These are phyloP conservation scores for Bovichtus diacanthus DNA, from an alignment of 2,797 vertebrate genomes.

Conservation along the genomic window DNA sequence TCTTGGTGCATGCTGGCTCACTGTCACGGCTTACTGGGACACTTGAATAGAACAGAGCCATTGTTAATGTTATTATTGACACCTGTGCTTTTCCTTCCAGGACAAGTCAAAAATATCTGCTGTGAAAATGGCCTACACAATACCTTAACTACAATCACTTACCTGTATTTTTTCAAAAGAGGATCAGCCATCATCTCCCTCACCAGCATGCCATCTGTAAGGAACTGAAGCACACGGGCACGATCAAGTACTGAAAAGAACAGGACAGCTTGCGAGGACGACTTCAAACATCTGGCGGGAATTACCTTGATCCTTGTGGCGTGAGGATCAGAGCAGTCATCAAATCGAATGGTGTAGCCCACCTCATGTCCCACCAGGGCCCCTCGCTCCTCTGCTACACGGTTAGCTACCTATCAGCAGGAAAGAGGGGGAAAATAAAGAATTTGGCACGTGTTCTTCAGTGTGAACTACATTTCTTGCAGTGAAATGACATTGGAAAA, in stretches of 20 bases:
- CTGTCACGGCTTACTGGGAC: background rate
- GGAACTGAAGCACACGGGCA: conserved; percentile 86
- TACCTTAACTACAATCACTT: conserved; percentile 21
- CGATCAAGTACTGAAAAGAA: background rate
- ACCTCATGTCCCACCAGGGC: conserved; percentile 96
- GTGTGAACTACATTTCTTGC: background rate
- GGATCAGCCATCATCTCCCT: conserved; percentile 99
- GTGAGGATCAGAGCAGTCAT: conserved; percentile 94
- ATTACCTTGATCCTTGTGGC: conserved; percentile 96
- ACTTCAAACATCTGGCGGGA: background rate
- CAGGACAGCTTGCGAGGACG: background rate
- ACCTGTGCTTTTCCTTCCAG: background rate
- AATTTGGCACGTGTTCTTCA: conserved; percentile 15
- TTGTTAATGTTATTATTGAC: background rate
- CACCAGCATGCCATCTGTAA: conserved; percentile 98
- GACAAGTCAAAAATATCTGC: background rate
- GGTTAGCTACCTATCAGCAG: conserved; percentile 89
- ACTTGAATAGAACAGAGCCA: background rate
- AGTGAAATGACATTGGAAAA: conserved; percentile 35
- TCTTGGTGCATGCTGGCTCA: background rate
- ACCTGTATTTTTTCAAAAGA: conserved; percentile 97
- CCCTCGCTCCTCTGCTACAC: conserved; percentile 96
- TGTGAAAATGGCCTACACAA: background rate
- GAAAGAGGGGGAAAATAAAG: background rate
- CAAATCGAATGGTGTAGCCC: conserved; percentile 98